Conservation (phyloP, 2,888 invertebrate genomes). For the Oligia latruncula region DNA sequence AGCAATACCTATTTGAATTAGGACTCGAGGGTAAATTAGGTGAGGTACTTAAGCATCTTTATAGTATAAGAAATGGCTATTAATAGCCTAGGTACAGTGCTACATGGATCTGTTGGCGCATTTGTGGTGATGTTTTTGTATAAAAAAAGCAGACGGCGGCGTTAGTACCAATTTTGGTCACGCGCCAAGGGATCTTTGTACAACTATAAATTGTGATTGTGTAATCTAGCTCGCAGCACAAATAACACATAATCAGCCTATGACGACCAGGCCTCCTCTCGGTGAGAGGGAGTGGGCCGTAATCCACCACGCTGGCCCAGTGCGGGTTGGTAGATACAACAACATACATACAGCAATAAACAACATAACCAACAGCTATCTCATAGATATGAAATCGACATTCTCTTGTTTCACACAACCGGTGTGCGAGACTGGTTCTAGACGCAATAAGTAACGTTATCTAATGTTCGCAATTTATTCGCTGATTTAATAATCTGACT, state of each 20-base stretch:
- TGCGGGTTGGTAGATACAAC: not conserved
- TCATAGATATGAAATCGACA: slow-evolving; percentile 42
- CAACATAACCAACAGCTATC: slow-evolving; percentile 17
- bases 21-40: not conserved
- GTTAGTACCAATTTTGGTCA: not conserved
- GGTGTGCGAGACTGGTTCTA: slow-evolving; percentile 49
- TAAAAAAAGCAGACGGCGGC: not conserved
- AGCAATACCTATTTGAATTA: not conserved
- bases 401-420: slow-evolving; percentile 48
- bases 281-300: not conserved
- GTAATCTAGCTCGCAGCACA: not conserved
- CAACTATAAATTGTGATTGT: not conserved
- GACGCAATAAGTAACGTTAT: slow-evolving; percentile 39
- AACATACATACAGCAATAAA: slow-evolving; percentile 7
- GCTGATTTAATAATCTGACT: slow-evolving; percentile 34
- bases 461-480: slow-evolving; percentile 41
- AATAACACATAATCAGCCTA: not conserved
- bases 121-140: not conserved
- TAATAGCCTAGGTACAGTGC: not conserved
- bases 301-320: not conserved
- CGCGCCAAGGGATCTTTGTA: not conserved
- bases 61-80: not conserved
- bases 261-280: not conserved
- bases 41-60: not conserved
- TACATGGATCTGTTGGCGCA: not conserved